Evolutionary conservation across 2,797 vertebrate genomes (phyloP).

Genomic region (Gymnoscopelus braueri): DNA sequence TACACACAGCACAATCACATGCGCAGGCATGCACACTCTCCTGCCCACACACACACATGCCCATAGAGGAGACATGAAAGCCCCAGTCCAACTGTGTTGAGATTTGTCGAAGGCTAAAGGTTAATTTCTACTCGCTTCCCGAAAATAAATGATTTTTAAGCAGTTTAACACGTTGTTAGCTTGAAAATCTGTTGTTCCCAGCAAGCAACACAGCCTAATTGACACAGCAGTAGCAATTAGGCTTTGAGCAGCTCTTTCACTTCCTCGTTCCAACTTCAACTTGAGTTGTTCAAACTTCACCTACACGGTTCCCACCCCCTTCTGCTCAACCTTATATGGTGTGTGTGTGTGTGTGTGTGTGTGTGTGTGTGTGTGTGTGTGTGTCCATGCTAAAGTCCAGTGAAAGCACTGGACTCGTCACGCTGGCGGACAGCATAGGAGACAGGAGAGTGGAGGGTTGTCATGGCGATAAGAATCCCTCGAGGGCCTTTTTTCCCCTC

Average conservation of each 20-base stretch:
- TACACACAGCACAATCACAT: slow-evolving; percentile 35
- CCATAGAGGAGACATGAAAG: slow-evolving; percentile 41
- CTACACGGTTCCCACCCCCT: not conserved
- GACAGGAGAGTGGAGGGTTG: slow-evolving; percentile 65
- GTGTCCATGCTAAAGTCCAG: slow-evolving; percentile 22
- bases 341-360: slow-evolving; percentile 16
- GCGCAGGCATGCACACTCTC: slow-evolving; percentile 7
- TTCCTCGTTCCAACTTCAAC: slow-evolving; percentile 1
- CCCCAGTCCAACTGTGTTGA: slow-evolving; percentile 35
- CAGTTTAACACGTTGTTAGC: no score
- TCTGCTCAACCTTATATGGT: slow-evolving; percentile 20
- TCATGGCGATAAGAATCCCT: slow-evolving; percentile 73
- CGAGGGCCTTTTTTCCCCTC: slow-evolving; percentile 43
- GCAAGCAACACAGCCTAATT: no score
- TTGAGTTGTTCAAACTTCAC: slow-evolving; percentile 8
- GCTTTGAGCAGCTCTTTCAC: no score
- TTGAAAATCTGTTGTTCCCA: no score
- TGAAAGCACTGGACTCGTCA: slow-evolving; percentile 61
- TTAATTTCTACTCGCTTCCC: no score
- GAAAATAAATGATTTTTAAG: no score
- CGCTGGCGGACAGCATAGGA: slow-evolving; percentile 62
- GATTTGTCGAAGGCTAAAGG: no score
- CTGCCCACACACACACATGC: slow-evolving; percentile 2
- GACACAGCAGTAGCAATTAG: no score
- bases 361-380: slow-evolving; percentile 21